These are phyloP conservation scores for Oreotrochilus melanogaster DNA, from an alignment of 2,113 vertebrate species.

Conservation along the genomic window DNA sequence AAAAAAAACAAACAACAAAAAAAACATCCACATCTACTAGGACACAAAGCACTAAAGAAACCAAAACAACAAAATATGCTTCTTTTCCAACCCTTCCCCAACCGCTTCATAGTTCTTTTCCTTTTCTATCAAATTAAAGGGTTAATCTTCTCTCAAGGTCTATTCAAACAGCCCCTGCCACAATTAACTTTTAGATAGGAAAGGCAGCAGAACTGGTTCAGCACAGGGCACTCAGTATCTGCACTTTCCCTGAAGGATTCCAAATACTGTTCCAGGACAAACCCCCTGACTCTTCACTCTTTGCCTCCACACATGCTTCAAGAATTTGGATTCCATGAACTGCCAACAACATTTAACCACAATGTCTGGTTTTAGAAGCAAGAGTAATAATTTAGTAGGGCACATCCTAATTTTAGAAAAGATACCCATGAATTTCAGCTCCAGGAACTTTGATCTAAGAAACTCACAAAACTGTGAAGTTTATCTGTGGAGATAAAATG, in stretches of 20 bases:
- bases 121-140: background rate
- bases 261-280: background rate
- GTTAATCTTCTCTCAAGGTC: background rate
- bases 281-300: background rate
- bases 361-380: background rate
- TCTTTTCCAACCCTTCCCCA: background rate
- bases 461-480: rapidly evolving
- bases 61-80: background rate
- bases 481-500: background rate
- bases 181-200: rapidly evolving
- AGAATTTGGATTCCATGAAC: background rate
- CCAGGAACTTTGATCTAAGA: background rate
- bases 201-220: background rate
- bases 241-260: background rate
- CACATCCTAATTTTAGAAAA: background rate
- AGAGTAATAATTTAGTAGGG: background rate
- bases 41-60: background rate
- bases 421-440: background rate
- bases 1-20: background rate
- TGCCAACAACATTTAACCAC: background rate
- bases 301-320: background rate
- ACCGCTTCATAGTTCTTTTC: background rate
- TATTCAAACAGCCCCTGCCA: background rate
- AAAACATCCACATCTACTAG: background rate
- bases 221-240: background rate